Evolutionary conservation across 2,113 vertebrate species (phyloP).

Genomic region (Eulemur rufifrons): DNA sequence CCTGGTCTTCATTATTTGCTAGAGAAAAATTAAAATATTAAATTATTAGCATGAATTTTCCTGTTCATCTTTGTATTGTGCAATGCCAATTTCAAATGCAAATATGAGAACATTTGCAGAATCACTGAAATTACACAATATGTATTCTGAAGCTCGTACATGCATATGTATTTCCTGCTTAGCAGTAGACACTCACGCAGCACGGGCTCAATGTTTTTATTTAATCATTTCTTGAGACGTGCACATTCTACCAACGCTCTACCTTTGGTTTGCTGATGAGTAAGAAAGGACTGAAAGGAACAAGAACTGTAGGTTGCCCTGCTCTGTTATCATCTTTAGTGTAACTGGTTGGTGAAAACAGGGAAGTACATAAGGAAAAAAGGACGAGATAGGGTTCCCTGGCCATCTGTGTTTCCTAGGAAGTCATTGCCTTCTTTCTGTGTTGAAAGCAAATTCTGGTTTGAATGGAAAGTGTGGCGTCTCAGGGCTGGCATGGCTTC

Average conservation of each 20-base stretch:
- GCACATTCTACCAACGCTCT: background rate
- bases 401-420: background rate
- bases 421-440: background rate
- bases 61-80: constrained; percentile 13
- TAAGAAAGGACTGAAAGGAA: background rate
- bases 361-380: background rate
- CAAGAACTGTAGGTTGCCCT: background rate
- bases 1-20: background rate
- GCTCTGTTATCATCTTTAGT: background rate
- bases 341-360: background rate
- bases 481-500: background rate
- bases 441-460: background rate
- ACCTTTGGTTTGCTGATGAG: background rate
- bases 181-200: background rate
- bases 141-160: background rate
- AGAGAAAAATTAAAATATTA: constrained; percentile 15
- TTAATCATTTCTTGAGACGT: background rate
- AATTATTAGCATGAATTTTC: background rate
- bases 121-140: background rate
- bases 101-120: background rate
- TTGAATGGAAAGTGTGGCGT: background rate
- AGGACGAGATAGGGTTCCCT: background rate
- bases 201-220: too few species aligned
- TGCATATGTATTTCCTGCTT: background rate
- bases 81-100: constrained; percentile 24